These are phyloP conservation scores for Microtus pennsylvanicus DNA, from an alignment of 2,113 vertebrate genomes.

Conservation along the genomic window DNA sequence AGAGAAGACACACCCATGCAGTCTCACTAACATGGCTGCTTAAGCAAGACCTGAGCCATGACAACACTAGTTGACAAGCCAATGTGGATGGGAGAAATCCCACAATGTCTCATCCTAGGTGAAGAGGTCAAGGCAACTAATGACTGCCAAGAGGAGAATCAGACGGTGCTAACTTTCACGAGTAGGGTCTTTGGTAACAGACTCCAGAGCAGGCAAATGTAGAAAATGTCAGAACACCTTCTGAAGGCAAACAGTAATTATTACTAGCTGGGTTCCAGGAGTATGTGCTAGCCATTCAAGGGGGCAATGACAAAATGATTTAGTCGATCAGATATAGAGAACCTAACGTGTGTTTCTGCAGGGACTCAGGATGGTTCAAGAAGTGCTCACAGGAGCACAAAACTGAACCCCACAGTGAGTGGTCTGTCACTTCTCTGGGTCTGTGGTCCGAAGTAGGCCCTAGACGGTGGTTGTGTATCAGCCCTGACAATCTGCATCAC, in stretches of 20 bases:
- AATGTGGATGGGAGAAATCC: background rate
- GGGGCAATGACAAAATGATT: constrained; percentile 17
- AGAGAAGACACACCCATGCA: background rate
- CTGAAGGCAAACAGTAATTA: background rate
- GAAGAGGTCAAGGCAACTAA: background rate
- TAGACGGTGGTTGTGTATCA: background rate
- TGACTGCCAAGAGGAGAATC: background rate
- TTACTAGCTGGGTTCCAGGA: constrained; percentile 40
- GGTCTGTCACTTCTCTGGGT: background rate
- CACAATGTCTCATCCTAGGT: background rate
- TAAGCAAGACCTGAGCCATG: background rate
- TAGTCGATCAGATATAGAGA: background rate
- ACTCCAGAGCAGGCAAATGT: background rate
- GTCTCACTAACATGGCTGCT: background rate
- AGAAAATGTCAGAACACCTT: constrained; percentile 20
- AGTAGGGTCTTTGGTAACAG: constrained; percentile 40
- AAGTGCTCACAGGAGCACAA: background rate
- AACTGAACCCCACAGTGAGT: background rate
- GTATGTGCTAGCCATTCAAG: background rate
- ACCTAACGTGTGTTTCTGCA: constrained; percentile 6
- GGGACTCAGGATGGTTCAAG: constrained; percentile 15
- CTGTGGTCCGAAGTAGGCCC: background rate
- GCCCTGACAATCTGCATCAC: background rate
- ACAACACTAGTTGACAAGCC: background rate
- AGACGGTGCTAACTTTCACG: background rate